Evolutionary conservation across 2,113 vertebrate genomes (phyloP), one percentile per base, ranked within the genome.

Genomic region (Geothlypis trichas): DNA sequence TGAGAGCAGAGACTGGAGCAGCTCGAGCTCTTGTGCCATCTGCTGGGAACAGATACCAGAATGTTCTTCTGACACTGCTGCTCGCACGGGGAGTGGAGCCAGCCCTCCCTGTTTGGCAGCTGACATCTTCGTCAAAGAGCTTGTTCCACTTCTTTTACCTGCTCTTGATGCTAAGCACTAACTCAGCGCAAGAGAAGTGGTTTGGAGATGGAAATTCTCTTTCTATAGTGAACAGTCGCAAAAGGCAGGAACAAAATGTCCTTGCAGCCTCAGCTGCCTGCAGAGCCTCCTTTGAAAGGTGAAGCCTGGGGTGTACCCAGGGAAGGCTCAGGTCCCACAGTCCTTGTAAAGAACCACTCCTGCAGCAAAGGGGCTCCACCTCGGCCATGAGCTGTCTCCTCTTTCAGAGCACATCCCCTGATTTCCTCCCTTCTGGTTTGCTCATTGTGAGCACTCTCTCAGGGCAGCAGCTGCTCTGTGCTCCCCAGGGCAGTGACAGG

Each of bases 351-450:
- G 58, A 92, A 22, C 47, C 0, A 0, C 27, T 80, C 16, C 31
- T 55, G 44, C 18, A 31, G 46, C 0, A 0, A 21, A 8, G 13
- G 11, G 33, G 4, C 24, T 65, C 31, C 20, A 4, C 12, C 82
- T 58, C 0, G 0, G 27, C 44, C 84, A 33, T 5, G 58, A 42
- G 82, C 47, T 51, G 39, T 14, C 33, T 30, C 31, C 26, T 83
- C 49, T 74, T 22, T 12, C 0, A 0, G 31, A 55, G 41, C n/a
- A 58, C 61, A 59, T 21, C 21, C 30, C 17, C 1, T 11, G 22
- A 27, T 84, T 69, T 59, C 35, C n/a, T n/a, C 27, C 52, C 26
- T 41, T 4, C 10, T 0, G 0, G 37, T 73, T 65, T 30, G 20
- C 12, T 47, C 31, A 10, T 4, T 1, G 1, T 6, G 14, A 61